These are phyloP conservation scores for Chaitophorus viminalis DNA, from an alignment of 2,888 invertebrate genomes.

Conservation along the genomic window DNA sequence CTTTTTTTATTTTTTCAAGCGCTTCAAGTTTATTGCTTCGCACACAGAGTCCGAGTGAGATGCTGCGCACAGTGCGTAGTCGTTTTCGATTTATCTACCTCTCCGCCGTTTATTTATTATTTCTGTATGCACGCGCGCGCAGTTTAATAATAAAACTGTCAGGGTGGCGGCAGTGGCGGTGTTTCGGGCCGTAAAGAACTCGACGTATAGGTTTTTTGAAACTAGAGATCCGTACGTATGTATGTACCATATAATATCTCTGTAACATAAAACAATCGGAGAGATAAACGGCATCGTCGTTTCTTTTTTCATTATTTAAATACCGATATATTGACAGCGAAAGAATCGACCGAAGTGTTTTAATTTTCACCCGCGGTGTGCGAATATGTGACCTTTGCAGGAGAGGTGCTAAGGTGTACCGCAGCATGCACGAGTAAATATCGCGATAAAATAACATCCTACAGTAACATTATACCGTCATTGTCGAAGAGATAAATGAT, in stretches of 20 bases:
- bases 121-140: neutral
- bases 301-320: neutral
- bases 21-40: conserved; percentile 1
- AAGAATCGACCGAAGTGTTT: no score
- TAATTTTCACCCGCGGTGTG: no score
- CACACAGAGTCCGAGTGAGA: neutral
- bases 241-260: neutral
- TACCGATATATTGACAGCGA: no score
- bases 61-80: neutral
- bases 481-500: no score
- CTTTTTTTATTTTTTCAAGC: neutral
- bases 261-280: no score
- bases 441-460: no score
- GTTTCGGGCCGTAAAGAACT: neutral
- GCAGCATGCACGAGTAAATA: no score
- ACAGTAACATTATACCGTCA: no score
- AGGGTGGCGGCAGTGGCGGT: neutral
- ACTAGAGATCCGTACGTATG: neutral
- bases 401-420: no score
- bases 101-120: neutral
- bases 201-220: neutral
- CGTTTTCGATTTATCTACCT: neutral
- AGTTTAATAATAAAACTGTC: neutral
- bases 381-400: no score
- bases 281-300: neutral